Evolutionary conservation across 2,888 invertebrate species (phyloP), one percentile per base, ranked within the genome.

Genomic region (Chironomus riparius): DNA sequence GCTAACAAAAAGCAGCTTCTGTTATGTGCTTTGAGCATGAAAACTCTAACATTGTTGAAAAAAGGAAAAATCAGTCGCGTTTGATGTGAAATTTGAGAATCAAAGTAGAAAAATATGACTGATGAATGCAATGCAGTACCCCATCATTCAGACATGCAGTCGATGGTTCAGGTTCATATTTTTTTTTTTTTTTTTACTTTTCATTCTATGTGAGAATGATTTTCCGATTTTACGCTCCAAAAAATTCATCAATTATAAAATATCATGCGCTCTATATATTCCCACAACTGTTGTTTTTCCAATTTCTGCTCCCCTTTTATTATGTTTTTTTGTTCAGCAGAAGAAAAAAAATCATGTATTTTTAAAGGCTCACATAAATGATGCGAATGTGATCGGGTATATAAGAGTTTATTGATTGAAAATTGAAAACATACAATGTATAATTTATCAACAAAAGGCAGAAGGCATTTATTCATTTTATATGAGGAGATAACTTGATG

Each of bases 221-320:
- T 71, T 71, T 71, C 48, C 71, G 71, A 71, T 71, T 73, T 73
- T 73, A 73, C 73, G 62, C 73, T 18, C 73, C 48, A 73, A 47
- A 73, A 73, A 73, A 61, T 47, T 73, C 73, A 73, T 73, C 73
- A 73, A 73, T 73, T 73, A 73, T 73, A 73, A 50, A 73, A 73
- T 65, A 73, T 28, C 73, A 73, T 73, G 62, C 65, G 73, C 73
- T 65, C 73, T 65, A 73, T 47, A 73, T 73, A 62, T 28, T 62
- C 62, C 65, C 65, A 65, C 24, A 65, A 15, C 18, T 15, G 62
- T 21, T 62, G 18, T 62, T 62, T 62, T 62, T 62, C 7, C 12
- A 65, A 22, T 13, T 24, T 22, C n/a, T 22, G 24, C 22, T 65
- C 65, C 65, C 22, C 21, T 28, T 71, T 48, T 22, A 3, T 22